Evolutionary conservation across 2,888 invertebrate genomes (phyloP), one percentile per base, ranked within the genome.

Genomic region (Rhingia campestris): DNA sequence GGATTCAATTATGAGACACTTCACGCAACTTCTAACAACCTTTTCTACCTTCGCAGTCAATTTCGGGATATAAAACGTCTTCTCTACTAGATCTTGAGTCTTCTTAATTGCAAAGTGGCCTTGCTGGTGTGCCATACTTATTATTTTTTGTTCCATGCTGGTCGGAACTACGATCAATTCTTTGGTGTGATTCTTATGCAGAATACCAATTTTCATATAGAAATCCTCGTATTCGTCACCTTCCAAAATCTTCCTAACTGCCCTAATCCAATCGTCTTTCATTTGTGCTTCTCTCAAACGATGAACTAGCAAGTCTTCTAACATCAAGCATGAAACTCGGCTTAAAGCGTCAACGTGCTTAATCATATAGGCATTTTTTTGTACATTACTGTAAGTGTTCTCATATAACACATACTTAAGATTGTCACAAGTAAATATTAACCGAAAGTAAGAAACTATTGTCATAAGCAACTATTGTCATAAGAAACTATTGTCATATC

Each of bases 91-190:
- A 30, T 88, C 87, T 30, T 76, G 82, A 3, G 75, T 88, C 56
- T 88, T 89, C 12, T 51, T 51, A 30, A n/a, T 35, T 32, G 53
- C n/a, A 12, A 33, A 54, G 7, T 90, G 90, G 30, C 90, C 89
- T n/a, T 84, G 86, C 53, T 88, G 89, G 84, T 91, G 90, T 0
- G 86, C 86, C 33, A 61, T 87, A 54, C 84, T 84, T 6, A 91
- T 90, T 4, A 91, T 87, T 59, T 90, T 88, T 7, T n/a, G 14
- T 0, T 47, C 67, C 88, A 92, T 88, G 3, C n/a, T 32, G 35
- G 82, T 88, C 0, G 91, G 91, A 14, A 90, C 87, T 0, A 89
- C 88, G 5, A 90, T 72, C 2, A 88, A 6, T 0, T 72, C 41
- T 43, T 61, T 43, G 9, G 39, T 10, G 4, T 45, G 47, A 37